These are phyloP conservation scores for Drymonia ruficornis DNA, from an alignment of 2,888 invertebrate genomes.

Conservation along the genomic window DNA sequence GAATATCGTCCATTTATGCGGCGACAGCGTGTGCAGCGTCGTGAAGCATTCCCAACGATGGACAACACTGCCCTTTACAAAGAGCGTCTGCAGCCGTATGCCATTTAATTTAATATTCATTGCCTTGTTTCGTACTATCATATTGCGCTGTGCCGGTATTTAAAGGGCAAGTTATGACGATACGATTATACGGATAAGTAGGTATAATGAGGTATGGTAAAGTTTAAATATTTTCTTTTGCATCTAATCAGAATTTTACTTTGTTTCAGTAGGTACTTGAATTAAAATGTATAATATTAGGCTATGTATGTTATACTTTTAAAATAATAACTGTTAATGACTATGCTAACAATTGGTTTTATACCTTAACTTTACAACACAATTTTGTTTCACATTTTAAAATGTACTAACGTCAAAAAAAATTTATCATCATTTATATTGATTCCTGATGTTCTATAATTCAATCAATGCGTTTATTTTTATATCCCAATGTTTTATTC, in stretches of 20 bases:
- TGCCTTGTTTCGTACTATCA: constrained; percentile 41
- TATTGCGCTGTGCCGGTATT: constrained; percentile 39
- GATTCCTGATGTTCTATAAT: too few relatives aligned
- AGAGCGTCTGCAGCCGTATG: constrained; percentile 50
- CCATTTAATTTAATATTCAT: constrained; percentile 61
- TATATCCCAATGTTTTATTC: neutral
- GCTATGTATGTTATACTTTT: too few relatives aligned
- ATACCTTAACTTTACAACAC: too few relatives aligned
- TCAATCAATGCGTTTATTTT: too few relatives aligned
- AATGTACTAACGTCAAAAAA: neutral
- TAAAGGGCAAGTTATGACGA: constrained; percentile 48
- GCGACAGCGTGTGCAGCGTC: constrained; percentile 29
- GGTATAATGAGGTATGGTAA: constrained; percentile 8
- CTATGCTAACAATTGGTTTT: too few relatives aligned
- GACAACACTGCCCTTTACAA: constrained; percentile 55
- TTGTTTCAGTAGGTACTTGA: constrained; percentile 12
- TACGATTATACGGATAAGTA: constrained; percentile 19
- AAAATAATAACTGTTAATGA: too few relatives aligned
- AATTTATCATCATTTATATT: neutral
- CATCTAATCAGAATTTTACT: constrained; percentile 26
- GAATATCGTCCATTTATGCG: constrained; percentile 23
- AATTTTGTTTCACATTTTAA: neutral
- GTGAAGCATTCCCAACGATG: constrained; percentile 37
- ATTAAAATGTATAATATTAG: too few relatives aligned
- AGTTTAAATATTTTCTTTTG: constrained; percentile 10